Base-by-base conservation (phyloP, 2,797 vertebrate genomes). In the Nannoperca australis region DNA sequence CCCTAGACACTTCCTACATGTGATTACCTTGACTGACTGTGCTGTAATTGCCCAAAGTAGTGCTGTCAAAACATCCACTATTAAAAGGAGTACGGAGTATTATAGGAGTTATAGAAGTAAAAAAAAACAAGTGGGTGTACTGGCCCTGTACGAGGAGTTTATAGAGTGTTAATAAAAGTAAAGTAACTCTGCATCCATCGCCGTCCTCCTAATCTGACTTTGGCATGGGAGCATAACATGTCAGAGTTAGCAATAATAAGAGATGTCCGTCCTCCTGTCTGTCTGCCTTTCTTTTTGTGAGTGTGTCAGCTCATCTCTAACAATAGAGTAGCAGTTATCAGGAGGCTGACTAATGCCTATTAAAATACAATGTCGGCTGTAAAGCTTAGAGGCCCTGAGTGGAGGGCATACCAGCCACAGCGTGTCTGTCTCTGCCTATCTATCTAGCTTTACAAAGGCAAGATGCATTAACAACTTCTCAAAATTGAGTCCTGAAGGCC, bases 271-370 rank as follows among this genome's bases (percentile, higher is more conserved):
- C 71, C 38, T 69, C 22, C 73, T 15, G 69, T 36, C 84, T 78
- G 81, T 70, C 73, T 87, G 69, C 85, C 73, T 82, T 45, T 85
- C 76, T 81, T 74, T 85, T 78, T 86, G 70, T 62, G 59, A 80
- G 75, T 42, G 54, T 86, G 82, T 80, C 85, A 73, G 81, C 79
- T 84, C 85, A 82, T 81, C 85, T 92, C 86, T 88, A 91, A 94
- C 94, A 94, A 93, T 92, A 94, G 93, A 92, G 78, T 15, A 51
- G 69, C 60, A 76, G 88, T 89, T 88, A 91, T 88, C 82, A 80
- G 85, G 63, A 73, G 79, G 72, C 82, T 80, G 84, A 88, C 75
- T 87, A 82, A 90, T 74, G 84, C 75, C 65, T 66, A 73, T 85
- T 85, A 79, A 88, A 89, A 88, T 38, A 81, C 74, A 71, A 62